phyloP scores from a whole-genome alignment of 2,888 invertebrate species.

The Caenorhabditis wallacei region DNA sequence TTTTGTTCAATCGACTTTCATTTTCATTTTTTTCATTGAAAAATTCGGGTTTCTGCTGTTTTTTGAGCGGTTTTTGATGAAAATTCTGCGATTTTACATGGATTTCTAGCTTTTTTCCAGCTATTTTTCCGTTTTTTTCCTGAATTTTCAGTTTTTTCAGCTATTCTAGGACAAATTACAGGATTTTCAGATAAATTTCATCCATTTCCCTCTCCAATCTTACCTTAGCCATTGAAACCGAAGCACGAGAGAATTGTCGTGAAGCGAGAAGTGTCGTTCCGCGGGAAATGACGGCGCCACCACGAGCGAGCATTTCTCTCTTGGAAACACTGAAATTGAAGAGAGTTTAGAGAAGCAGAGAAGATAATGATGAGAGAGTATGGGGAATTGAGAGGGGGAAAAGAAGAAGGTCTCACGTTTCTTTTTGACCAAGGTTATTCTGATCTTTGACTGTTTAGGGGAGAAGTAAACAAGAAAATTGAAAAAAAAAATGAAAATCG shows the following conservation, averaged over 20 bases:
- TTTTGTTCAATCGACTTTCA: too few species aligned
- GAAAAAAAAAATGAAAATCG: neutral
- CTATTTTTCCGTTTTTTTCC: neutral
- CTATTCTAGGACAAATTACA: neutral
- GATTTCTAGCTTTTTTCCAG: neutral
- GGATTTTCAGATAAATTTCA: neutral
- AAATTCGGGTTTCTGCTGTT: too few species aligned
- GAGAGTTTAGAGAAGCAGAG: neutral
- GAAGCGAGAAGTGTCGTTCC: constrained; percentile 35
- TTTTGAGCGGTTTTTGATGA: neutral
- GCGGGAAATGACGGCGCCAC: constrained; percentile 60
- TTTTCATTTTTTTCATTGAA: too few species aligned
- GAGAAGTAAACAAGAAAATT: neutral
- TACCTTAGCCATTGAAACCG: constrained; percentile 68
- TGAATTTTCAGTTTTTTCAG: neutral
- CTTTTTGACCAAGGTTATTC: constrained; percentile 2
- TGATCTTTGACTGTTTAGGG: constrained; percentile 11
- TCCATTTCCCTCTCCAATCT: neutral
- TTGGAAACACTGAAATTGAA: neutral
- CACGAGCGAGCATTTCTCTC: constrained; percentile 60
- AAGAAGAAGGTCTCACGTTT: constrained; percentile 10
- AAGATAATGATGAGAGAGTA: constrained; percentile 10
- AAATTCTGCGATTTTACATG: too few species aligned
- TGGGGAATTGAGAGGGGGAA: neutral
- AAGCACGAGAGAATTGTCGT: constrained; percentile 56